phyloP scores from a whole-genome alignment of 2,113 vertebrate species.

The Xiphophorus hellerii region DNA sequence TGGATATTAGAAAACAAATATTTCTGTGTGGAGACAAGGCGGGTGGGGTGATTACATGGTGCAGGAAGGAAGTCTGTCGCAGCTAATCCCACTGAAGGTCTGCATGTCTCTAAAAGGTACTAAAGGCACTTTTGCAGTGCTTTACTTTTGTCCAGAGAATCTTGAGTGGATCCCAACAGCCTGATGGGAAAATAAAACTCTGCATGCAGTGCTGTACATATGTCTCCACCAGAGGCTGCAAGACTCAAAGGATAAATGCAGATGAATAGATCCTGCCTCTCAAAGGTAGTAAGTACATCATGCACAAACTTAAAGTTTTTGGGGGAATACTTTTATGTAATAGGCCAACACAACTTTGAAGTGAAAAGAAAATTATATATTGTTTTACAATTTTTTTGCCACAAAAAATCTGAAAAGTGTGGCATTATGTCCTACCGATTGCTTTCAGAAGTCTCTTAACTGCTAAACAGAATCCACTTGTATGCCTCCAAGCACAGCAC shows the following conservation, averaged over 20 bases:
- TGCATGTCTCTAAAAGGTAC: neutral
- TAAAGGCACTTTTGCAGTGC: neutral
- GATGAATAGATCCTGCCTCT: neutral
- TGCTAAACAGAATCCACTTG: too few species aligned
- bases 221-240: slow-evolving; percentile 50
- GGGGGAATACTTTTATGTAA: neutral
- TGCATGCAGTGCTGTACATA: neutral
- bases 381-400: neutral
- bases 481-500: neutral
- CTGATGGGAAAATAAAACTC: neutral
- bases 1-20: neutral
- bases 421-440: neutral
- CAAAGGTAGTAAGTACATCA: neutral
- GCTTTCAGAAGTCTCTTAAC: neutral
- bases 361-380: neutral
- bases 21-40: neutral
- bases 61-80: neutral
- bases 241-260: neutral
- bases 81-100: too few species aligned
- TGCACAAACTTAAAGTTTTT: neutral
- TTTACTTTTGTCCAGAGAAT: neutral
- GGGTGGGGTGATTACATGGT: too few species aligned
- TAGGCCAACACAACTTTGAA: neutral
- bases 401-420: neutral
- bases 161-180: neutral